Evolutionary conservation across 2,797 vertebrate species (phyloP), one percentile per base, ranked within the genome.

Genomic region (Synanceia verrucosa): DNA sequence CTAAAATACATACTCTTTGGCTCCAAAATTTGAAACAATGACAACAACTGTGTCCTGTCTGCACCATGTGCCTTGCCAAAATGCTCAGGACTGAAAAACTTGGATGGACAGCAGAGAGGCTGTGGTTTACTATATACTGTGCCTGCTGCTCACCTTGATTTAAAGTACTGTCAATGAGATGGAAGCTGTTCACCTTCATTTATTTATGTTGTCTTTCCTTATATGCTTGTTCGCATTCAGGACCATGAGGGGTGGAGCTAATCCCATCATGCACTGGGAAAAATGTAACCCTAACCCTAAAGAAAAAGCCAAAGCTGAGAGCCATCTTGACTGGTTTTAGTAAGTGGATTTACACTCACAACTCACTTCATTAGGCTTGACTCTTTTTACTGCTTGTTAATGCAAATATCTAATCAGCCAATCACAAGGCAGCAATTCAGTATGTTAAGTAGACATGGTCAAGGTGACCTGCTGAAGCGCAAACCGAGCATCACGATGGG

Each of bases 1-100:
- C 69, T 74, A 58, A 87, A 84, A 88, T 74, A 73, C 57, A 66
- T 37, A 71, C 23, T 69, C 23, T 81, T 69, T 66, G 36, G 44
- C 41, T 73, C 46, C 76, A 83, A 39, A 56, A 65, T 55, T n/a
- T 76, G 41, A 78, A 83, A 73, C 57, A 18, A 67, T 73, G 67
- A 81, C 68, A 67, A 37, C 50, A 63, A 72, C 41, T 18, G 51
- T 68, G 41, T 69, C 51, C 51, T 47, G 26, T 43, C 50, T 24
- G 57, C 65, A 57, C 9, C n/a, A 41, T 59, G 21, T 37, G 39
- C 53, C 63, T 61, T 2, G 50, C 72, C 60, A 63, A 73, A 79
- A 47, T 19, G n/a, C 18, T 73, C 0, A 18, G 53, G 18, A 66
- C n/a, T 14, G 51, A 46, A 37, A 51, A 60, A 61, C 46, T 46